A percentile compares a stretch with the other conserved stretches of the same genome.
Evolutionary conservation across 2,797 vertebrate species (phyloP).

Genomic region (Pelochelys cantorii): DNA sequence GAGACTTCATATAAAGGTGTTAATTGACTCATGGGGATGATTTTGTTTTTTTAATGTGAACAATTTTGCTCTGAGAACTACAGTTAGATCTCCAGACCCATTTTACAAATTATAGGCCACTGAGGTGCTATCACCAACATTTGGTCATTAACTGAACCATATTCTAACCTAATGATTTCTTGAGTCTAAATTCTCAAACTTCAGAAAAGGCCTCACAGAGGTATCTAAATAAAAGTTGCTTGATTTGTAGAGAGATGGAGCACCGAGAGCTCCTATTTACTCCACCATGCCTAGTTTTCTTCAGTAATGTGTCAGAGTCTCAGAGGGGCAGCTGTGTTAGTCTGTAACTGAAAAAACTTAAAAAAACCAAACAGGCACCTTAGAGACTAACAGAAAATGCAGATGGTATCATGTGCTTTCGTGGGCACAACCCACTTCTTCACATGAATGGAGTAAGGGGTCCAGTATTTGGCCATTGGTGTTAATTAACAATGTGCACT

Average conservation of each 20-base stretch:
- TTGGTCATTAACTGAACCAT: neutral
- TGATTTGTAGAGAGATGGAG: neutral
- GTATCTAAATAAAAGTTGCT: neutral
- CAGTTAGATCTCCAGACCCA: neutral
- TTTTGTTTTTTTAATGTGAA: neutral
- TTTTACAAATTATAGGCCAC: neutral
- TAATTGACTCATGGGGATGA: neutral
- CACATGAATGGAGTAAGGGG: no score
- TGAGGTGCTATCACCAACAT: neutral
- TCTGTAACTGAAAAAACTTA: neutral
- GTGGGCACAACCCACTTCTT: no score
- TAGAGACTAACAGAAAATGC: no score
- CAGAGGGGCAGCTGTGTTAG: no score
- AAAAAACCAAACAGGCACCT: neutral
- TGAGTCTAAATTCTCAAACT: neutral
- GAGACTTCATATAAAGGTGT: neutral
- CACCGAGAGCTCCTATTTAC: neutral
- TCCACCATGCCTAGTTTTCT: neutral
- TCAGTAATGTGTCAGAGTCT: no score
- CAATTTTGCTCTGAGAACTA: neutral
- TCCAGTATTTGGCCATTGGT: neutral
- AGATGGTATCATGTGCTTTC: no score
- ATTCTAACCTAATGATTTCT: neutral
- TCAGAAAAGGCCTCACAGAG: neutral
- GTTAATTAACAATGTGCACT: fast-evolving